Conservation (phyloP, 2,888 invertebrate genomes). For the Lasioglossum oenotherae region DNA sequence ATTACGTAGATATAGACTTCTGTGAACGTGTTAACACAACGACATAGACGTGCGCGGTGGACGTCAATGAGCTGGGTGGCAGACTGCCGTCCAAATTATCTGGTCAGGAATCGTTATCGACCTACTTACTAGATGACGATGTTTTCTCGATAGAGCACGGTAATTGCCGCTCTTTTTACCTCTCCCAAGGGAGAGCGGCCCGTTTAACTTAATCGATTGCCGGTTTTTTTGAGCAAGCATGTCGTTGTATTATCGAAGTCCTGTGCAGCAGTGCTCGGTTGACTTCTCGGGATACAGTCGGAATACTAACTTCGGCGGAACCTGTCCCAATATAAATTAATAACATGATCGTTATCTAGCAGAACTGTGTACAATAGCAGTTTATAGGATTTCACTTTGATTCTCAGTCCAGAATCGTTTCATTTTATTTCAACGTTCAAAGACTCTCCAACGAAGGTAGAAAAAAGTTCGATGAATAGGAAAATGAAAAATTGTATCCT, state of each 20-base stretch:
- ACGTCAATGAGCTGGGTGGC: conserved; percentile 61
- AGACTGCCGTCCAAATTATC: conserved; percentile 62
- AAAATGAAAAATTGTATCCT: neutral
- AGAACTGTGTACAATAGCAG: neutral
- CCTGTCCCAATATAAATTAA: neutral
- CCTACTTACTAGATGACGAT: conserved; percentile 52
- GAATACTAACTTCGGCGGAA: neutral
- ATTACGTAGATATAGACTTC: neutral
- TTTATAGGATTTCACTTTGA: neutral
- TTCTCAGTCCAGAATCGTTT: neutral
- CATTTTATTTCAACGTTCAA: neutral
- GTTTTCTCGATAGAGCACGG: conserved; percentile 50
- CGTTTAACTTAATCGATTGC: conserved; percentile 45
- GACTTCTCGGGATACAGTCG: neutral
- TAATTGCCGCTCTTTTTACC: conserved; percentile 49
- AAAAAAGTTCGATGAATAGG: neutral
- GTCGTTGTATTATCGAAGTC: neutral
- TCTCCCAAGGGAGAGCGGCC: neutral
- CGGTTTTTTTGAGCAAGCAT: conserved; percentile 10
- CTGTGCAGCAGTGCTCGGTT: too few relatives aligned
- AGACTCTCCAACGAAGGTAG: neutral
- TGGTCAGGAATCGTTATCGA: conserved; percentile 59
- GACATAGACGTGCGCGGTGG: neutral
- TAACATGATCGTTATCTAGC: neutral
- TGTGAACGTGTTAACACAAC: neutral